Base-by-base conservation (phyloP, 2,797 vertebrate genomes). In the Xyrichtys novacula region DNA sequence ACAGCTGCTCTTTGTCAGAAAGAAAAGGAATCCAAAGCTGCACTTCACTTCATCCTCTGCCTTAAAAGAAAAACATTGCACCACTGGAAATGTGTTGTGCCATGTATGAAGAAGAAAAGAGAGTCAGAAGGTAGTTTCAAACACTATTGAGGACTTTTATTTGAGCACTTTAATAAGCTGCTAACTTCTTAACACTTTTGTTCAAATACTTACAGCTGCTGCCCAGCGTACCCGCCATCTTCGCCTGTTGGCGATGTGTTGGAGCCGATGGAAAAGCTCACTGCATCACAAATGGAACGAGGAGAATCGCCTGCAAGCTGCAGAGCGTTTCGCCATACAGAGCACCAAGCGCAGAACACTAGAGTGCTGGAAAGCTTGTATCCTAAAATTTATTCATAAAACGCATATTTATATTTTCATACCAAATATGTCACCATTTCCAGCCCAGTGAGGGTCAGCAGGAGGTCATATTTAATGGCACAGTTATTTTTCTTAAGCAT, bases 351-450 rank as follows among this genome's bases (percentile, higher is more conserved):
- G 83, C 46, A 89, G 90, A 77, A 85, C 44, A 7, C 90, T 98
- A 54, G 58, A 52, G 3, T 84, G 3, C 71, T 97, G 96, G 97
- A 96, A 72, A 83, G 81, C 86, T 42, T 96, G 96, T 98, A 99
- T 99, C 96, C 94, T 92, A 59, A 56, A 23, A 43, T 38, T 29
- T 32, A 26, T 2, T 11, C 15, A 28, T 38, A 71, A 55, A 11
- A 3, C 22, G 52, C 34, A 47, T 17, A 10, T 22, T 48, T 60
- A 4, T 0, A 20, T 58, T 74, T 48, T 44, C 5, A 40, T 17
- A 17, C 7, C 23, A 62, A 2, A 16, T 25, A 14, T n/a, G 54
- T 16, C 1, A 60, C 43, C 26, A 47, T n/a, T 42, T 16, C 4
- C 12, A 19, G 20, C 50, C 17, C 31, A 20, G 6, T 43, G 28